These are phyloP conservation scores for Myrmecobius fasciatus DNA, from an alignment of 2,113 vertebrate species.

Conservation along the genomic window DNA sequence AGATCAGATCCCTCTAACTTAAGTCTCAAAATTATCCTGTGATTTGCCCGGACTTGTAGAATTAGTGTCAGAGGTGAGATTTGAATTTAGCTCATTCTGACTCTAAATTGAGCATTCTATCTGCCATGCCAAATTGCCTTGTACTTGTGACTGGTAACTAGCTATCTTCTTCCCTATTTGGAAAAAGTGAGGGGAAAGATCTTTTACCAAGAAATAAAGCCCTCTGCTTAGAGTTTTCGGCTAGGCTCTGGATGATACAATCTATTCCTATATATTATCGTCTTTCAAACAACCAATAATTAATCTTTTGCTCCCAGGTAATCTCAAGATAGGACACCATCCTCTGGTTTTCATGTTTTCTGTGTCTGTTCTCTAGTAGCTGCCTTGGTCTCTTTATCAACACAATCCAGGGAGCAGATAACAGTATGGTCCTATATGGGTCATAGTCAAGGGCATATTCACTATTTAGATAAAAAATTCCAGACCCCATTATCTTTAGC, in stretches of 20 bases:
- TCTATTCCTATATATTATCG: not conserved
- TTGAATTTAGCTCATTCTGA: not conserved
- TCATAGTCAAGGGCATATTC: not conserved
- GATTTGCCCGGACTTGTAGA: not conserved
- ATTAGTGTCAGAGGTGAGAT: not conserved
- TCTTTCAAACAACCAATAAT: not conserved
- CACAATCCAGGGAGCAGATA: not conserved
- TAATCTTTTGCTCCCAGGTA: not conserved
- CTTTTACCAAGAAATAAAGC: not conserved
- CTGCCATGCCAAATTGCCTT: not conserved
- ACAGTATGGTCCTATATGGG: not conserved
- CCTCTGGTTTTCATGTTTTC: not conserved
- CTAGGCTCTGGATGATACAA: not conserved
- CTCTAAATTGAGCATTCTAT: not conserved
- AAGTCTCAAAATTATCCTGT: not conserved
- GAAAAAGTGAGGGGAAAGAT: not conserved
- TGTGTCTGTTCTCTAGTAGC: not conserved
- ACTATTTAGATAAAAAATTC: not conserved
- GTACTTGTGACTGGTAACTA: not conserved
- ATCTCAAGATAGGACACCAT: fast-evolving
- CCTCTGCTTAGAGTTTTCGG: not conserved
- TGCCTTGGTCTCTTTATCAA: not conserved
- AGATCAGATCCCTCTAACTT: not conserved
- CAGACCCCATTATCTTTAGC: not conserved
- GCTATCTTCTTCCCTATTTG: not conserved